A percentile compares a stretch with the other conserved stretches of the same genome.
These are phyloP conservation scores for Eupithecia subumbrata DNA, from an alignment of 2,888 invertebrate genomes.

Conservation along the genomic window DNA sequence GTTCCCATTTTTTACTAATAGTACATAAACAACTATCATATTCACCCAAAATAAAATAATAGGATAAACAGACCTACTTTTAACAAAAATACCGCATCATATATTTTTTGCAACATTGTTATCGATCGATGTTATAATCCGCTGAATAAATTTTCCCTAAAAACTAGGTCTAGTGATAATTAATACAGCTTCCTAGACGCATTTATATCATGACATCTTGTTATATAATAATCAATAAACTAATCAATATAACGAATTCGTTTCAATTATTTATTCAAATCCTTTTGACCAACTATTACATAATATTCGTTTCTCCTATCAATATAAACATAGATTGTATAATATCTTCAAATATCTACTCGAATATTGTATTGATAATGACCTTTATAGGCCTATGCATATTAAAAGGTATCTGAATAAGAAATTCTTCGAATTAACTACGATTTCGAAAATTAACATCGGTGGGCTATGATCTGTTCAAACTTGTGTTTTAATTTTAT, in stretches of 20 bases:
- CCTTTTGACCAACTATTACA: slow-evolving; percentile 26
- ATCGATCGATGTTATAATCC: slow-evolving; percentile 8
- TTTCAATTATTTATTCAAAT: slow-evolving; percentile 24
- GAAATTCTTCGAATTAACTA: neutral
- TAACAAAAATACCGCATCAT: neutral
- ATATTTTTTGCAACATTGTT: slow-evolving; percentile 1
- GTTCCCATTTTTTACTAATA: no score
- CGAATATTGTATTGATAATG: neutral
- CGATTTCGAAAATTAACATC: slow-evolving; percentile 12
- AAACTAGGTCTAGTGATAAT: slow-evolving; percentile 1
- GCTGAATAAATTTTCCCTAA: slow-evolving; percentile 1
- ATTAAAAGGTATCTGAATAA: neutral
- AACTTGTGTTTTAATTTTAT: neutral
- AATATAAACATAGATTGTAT: slow-evolving; percentile 3
- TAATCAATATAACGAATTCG: neutral
- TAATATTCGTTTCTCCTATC: slow-evolving; percentile 12
- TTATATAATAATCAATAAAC: slow-evolving; percentile 8
- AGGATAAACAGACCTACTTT: neutral
- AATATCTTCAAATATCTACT: neutral
- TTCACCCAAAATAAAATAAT: neutral
- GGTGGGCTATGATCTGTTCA: neutral
- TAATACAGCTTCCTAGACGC: neutral
- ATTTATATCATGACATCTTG: neutral
- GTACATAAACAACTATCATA: no score
- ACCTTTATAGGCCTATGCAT: slow-evolving; percentile 13